These are phyloP conservation scores for Epizoanthus illoricatus DNA, from an alignment of 92 coral and sea anemone genomes.

Conservation along the genomic window DNA sequence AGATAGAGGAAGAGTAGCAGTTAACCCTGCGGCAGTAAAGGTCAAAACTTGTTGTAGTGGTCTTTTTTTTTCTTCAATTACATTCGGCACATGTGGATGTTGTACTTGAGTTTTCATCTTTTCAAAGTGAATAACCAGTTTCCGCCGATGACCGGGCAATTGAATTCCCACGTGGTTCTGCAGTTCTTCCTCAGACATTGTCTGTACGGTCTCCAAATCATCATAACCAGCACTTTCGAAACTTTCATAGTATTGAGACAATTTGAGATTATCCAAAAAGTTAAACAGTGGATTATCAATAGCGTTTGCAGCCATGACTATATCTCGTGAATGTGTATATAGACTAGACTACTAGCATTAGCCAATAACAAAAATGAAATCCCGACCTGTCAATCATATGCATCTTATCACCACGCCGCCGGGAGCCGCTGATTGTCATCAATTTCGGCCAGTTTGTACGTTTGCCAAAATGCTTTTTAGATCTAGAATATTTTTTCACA, in stretches of 20 bases:
- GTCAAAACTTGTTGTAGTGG: too few relatives aligned
- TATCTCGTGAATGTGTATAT: too few relatives aligned
- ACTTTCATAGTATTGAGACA: slow-evolving; percentile 20
- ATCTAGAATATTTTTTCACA: not conserved
- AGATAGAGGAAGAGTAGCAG: not conserved
- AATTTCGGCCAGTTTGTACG: not conserved
- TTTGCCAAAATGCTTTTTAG: slow-evolving; percentile 1
- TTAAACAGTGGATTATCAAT: not conserved
- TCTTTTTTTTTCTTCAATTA: too few relatives aligned
- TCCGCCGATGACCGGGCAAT: slow-evolving; percentile 38
- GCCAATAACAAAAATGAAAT: too few relatives aligned
- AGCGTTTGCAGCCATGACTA: not conserved
- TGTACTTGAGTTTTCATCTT: too few relatives aligned
- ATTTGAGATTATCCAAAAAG: slow-evolving; percentile 1
- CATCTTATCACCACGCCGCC: too few relatives aligned
- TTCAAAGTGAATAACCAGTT: slow-evolving; percentile 22
- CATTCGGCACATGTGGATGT: too few relatives aligned
- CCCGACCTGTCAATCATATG: too few relatives aligned
- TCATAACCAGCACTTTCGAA: slow-evolving; percentile 37
- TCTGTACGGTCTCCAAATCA: slow-evolving; percentile 26
- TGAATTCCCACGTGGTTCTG: slow-evolving; percentile 23
- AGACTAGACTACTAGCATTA: too few relatives aligned
- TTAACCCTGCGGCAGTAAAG: too few relatives aligned
- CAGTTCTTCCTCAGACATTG: slow-evolving; percentile 40
- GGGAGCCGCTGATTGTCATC: too few relatives aligned